Percentiles rank a stretch among this genome's conserved stretches.
phyloP scores from a whole-genome alignment of 2,888 invertebrate species.

The Catocala sponsa region DNA sequence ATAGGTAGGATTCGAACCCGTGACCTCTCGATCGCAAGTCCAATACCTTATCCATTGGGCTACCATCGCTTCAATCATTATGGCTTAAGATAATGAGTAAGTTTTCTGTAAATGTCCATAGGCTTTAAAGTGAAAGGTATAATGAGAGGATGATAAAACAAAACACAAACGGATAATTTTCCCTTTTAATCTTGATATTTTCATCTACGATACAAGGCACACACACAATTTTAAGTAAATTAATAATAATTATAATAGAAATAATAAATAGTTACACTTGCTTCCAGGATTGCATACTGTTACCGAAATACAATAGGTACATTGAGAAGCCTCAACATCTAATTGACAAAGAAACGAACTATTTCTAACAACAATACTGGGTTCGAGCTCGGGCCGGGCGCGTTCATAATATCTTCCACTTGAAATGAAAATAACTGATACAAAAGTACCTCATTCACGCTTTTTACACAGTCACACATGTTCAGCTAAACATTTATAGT shows the following conservation, averaged over 20 bases:
- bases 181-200: slow-evolving; percentile 89
- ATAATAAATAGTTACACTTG: slow-evolving; percentile 84
- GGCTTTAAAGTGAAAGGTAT: slow-evolving; percentile 1
- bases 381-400: slow-evolving; percentile 40
- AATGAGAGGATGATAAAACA: slow-evolving; percentile 50
- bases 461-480: slow-evolving; percentile 82
- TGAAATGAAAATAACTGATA: slow-evolving; percentile 74
- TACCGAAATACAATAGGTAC: slow-evolving; percentile 68
- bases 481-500: slow-evolving; percentile 87
- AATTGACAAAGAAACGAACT: slow-evolving; percentile 70
- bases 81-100: no score
- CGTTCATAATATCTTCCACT: slow-evolving; percentile 36
- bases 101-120: no score
- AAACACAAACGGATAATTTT: slow-evolving; percentile 84
- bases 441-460: slow-evolving; percentile 82
- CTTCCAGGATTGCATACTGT: slow-evolving; percentile 73
- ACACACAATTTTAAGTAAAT: slow-evolving; percentile 89
- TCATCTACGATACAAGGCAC: slow-evolving; percentile 91
- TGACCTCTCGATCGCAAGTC: no score
- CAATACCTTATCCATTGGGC: no score
- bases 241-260: slow-evolving; percentile 82
- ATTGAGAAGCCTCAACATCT: slow-evolving; percentile 69
- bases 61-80: no score
- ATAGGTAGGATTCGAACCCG: no score
- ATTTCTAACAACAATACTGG: slow-evolving; percentile 66